phyloP scores from a whole-genome alignment of 2,797 vertebrate species.

The Enteromius paludinosus region DNA sequence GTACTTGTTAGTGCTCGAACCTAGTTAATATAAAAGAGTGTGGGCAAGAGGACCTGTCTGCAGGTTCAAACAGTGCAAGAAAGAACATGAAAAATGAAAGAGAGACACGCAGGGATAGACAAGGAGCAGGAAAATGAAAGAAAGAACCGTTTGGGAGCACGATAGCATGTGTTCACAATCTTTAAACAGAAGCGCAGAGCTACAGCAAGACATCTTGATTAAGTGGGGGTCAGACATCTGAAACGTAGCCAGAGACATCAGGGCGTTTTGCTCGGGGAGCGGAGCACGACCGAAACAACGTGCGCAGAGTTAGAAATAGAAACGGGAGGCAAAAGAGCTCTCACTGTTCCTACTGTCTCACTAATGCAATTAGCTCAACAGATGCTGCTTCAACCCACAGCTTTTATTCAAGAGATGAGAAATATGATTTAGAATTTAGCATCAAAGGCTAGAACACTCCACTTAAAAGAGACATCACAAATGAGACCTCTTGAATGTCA shows the following conservation, averaged over 20 bases:
- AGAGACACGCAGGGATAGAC: neutral
- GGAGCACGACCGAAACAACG: slow-evolving; percentile 5
- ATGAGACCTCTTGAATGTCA: slow-evolving; percentile 13
- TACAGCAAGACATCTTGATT: slow-evolving; percentile 46
- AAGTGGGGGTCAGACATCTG: slow-evolving; percentile 31
- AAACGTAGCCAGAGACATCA: slow-evolving; percentile 30
- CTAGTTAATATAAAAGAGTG: neutral
- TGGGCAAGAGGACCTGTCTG: neutral
- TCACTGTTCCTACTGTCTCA: slow-evolving; percentile 22
- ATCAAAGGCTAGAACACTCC: slow-evolving; percentile 11
- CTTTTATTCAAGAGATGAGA: slow-evolving; percentile 25
- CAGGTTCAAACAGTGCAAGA: neutral
- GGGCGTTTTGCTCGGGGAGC: slow-evolving; percentile 23
- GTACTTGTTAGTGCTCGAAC: neutral
- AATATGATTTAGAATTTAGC: neutral
- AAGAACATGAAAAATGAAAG: neutral
- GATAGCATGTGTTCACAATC: slow-evolving; percentile 19
- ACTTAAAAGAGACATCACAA: neutral
- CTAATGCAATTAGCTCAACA: slow-evolving; percentile 40
- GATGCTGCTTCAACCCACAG: slow-evolving; percentile 28
- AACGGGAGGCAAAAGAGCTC: neutral
- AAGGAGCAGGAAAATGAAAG: neutral
- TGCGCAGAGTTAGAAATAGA: slow-evolving; percentile 27
- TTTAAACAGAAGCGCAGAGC: slow-evolving; percentile 19
- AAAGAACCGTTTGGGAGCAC: neutral